A percentile compares a stretch with the other conserved stretches of the same genome.
phyloP scores from a whole-genome alignment of 2,797 vertebrate genomes.

The Ctenopoma kingsleyae region DNA sequence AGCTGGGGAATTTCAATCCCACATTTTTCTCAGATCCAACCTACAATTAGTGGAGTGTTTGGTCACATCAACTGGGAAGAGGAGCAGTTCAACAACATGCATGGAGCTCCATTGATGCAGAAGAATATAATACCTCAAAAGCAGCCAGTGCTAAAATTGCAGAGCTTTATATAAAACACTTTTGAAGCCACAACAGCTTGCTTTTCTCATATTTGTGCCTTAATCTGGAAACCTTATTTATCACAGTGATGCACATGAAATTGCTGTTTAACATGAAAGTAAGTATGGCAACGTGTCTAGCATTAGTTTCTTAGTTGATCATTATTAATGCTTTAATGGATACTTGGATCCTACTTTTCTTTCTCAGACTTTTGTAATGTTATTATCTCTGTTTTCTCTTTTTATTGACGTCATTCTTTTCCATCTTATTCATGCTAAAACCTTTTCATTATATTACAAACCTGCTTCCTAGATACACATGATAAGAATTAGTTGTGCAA shows the following conservation, averaged over 20 bases:
- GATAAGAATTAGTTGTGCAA: too few species aligned
- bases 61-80: conserved; percentile 60
- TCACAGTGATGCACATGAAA: conserved; percentile 68
- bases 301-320: not conserved
- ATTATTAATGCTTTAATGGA: not conserved
- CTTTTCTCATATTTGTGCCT: conserved; percentile 53
- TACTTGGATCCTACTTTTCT: not conserved
- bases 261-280: conserved; percentile 28
- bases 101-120: conserved; percentile 37
- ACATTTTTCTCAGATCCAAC: conserved; percentile 67
- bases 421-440: too few species aligned
- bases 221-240: conserved; percentile 53
- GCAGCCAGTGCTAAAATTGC: conserved; percentile 69
- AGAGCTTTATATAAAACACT: conserved; percentile 50
- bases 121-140: conserved; percentile 60
- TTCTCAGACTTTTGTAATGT: not conserved
- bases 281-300: conserved; percentile 21
- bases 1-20: conserved; percentile 63
- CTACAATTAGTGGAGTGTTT: conserved; percentile 79
- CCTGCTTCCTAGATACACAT: too few species aligned
- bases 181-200: conserved; percentile 53
- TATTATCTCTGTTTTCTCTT: too few species aligned
- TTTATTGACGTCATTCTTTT: too few species aligned
- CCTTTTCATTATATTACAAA: too few species aligned
- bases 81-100: conserved; percentile 51